Evolutionary conservation across 2,797 vertebrate species (phyloP), one percentile per base, ranked within the genome.

Genomic region (Chelon labrosus): DNA sequence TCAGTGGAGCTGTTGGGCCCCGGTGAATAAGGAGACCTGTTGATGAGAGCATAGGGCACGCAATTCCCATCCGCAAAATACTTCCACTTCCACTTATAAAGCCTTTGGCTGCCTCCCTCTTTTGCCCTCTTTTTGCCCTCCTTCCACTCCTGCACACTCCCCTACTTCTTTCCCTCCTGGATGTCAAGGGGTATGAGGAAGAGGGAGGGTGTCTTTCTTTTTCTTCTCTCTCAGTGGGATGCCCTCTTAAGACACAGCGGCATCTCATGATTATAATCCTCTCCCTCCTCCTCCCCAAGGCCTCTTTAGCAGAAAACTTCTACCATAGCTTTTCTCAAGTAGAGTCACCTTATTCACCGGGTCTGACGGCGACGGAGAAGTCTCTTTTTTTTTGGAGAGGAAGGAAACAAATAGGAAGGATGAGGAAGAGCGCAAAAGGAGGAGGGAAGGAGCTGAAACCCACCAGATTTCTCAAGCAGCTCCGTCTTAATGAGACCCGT

Each of bases 241-340:
- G 82, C 73, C 85, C 80, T 83, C 78, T 89, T 75, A 79, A 83
- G 84, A 83, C 84, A 31, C 84, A 84, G 89, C 69, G 8, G 73
- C 56, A 59, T 78, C 63, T 81, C 77, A 50, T 65, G 41, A 88
- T 92, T 91, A 90, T 92, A 87, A 90, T 89, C 88, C 86, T 70
- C 60, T 60, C 61, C 78, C 41, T 82, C 71, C 60, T 66, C 65
- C 70, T 89, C 88, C 81, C 88, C 3, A n/a, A 85, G 86, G 91
- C 82, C 90, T 88, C 85, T 88, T 94, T 92, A 91, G 80, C 46
- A 7, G 60, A 44, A 17, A 19, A 78, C 67, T 84, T 87, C 80
- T 75, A 46, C 57, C 80, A 52, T 39, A 39, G 57, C 73, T 64
- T 65, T 77, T 64, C 70, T 83, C 70, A n/a, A 83, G 77, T 84